A percentile compares a stretch with the other conserved stretches of the same genome.
phyloP scores from a whole-genome alignment of 37 sponge, comb jelly and placozoan species.

The Mnemiopsis leidyi region DNA sequence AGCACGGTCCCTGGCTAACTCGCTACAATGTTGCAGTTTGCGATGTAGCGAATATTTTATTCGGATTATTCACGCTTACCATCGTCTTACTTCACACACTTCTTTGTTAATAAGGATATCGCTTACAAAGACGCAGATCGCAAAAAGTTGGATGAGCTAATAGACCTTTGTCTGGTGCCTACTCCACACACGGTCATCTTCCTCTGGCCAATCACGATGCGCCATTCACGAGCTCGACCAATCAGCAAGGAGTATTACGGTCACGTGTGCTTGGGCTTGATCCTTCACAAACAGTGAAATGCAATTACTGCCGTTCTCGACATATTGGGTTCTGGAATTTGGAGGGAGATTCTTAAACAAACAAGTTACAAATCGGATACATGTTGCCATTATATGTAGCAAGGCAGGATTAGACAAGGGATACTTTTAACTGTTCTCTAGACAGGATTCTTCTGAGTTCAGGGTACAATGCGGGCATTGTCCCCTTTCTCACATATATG shows the following conservation, averaged over 20 bases:
- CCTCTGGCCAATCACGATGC: neutral
- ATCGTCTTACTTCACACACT: neutral
- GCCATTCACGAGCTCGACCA: neutral
- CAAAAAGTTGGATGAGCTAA: conserved; percentile 2
- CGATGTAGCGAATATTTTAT: neutral
- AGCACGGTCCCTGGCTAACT: neutral
- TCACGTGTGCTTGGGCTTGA: no score
- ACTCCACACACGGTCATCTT: no score
- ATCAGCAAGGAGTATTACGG: neutral
- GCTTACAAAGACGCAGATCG: neutral
- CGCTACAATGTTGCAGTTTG: conserved; percentile 7
- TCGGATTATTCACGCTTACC: neutral
- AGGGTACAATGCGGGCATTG: neutral
- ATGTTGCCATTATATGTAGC: no score
- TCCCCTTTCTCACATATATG: no score
- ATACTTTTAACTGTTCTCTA: neutral
- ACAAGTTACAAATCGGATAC: neutral
- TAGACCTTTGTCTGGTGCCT: neutral
- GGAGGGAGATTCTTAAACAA: neutral
- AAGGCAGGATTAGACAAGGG: neutral
- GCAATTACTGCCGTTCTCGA: neutral
- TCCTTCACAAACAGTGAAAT: no score
- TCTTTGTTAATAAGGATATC: conserved; percentile 23
- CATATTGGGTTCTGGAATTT: neutral
- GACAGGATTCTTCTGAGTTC: neutral